These are phyloP conservation scores for Drosophila yakuba DNA, from an alignment of 1,140 invertebrate species.

Conservation along the genomic window DNA sequence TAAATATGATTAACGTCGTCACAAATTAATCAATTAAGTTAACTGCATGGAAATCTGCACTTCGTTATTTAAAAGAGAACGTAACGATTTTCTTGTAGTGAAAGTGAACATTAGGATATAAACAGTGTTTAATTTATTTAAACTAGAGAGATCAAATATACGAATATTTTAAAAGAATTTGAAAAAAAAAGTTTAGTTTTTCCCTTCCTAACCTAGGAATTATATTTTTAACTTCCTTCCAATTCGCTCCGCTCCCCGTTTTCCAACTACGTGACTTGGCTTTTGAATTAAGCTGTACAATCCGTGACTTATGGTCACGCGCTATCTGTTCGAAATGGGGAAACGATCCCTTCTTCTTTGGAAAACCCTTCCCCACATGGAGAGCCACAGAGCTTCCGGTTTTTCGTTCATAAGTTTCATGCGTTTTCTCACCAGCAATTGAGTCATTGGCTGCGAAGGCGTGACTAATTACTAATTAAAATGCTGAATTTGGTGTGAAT, in stretches of 20 bases:
- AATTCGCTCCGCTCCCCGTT: slow-evolving; percentile 4
- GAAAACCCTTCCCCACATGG: slow-evolving; percentile 23
- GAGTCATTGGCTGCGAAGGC: slow-evolving; percentile 57
- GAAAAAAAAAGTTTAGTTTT: neutral
- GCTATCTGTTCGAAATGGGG: slow-evolving; percentile 30
- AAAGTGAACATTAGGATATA: too few species aligned
- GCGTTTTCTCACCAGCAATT: slow-evolving; percentile 47
- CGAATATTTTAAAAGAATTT: neutral
- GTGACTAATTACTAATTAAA: slow-evolving; percentile 77
- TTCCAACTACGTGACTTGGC: slow-evolving; percentile 27
- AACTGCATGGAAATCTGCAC: neutral
- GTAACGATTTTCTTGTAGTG: too few species aligned
- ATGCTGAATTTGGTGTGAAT: slow-evolving; percentile 57
- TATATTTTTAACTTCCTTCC: slow-evolving; percentile 25
- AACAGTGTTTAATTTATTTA: too few species aligned
- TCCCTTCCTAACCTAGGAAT: slow-evolving; percentile 18
- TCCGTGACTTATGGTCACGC: slow-evolving; percentile 36
- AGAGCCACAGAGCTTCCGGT: slow-evolving; percentile 47
- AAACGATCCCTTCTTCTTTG: slow-evolving; percentile 25
- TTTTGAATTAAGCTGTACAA: slow-evolving; percentile 16
- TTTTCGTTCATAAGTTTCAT: slow-evolving; percentile 49
- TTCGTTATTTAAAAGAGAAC: too few species aligned
- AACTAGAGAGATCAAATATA: neutral
- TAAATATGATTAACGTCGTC: neutral
- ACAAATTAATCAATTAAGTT: neutral